Evolutionary conservation across 2,113 vertebrate species (phyloP).

Genomic region (Maccullochella peelii): DNA sequence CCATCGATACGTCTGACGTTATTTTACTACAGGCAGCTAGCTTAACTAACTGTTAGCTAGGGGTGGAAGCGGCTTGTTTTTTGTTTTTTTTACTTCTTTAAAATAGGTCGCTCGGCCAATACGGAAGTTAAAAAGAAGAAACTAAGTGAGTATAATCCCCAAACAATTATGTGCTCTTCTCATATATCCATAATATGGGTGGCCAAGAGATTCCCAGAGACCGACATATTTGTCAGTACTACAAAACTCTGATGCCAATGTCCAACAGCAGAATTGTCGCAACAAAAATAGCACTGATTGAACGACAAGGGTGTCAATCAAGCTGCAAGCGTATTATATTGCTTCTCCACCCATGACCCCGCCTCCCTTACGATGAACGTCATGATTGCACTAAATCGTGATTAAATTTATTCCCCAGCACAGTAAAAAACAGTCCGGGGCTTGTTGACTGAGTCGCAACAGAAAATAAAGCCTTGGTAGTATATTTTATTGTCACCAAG

Average conservation of each 20-base stretch:
- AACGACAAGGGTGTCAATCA: constrained; percentile 40
- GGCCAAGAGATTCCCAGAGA: constrained; percentile 29
- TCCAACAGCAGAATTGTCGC: constrained; percentile 38
- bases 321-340: constrained; percentile 2
- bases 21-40: constrained; percentile 40
- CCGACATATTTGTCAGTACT: constrained; percentile 63
- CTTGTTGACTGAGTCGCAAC: not conserved
- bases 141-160: not conserved
- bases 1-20: constrained; percentile 8
- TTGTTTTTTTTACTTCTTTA: not conserved
- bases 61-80: not conserved
- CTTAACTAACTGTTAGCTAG: constrained; percentile 19
- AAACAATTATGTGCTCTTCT: not conserved
- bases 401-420: constrained; percentile 16
- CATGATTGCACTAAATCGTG: constrained; percentile 39
- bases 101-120: not conserved
- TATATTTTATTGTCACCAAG: constrained; percentile 31
- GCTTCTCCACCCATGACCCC: not conserved
- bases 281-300: constrained; percentile 40
- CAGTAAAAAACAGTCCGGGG: not conserved
- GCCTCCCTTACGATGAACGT: constrained; percentile 19
- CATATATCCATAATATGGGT: constrained; percentile 9
- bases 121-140: not conserved
- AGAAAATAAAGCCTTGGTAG: constrained; percentile 3
- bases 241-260: constrained; percentile 51